Percentiles rank a stretch among this genome's conserved stretches.
phyloP scores from a whole-genome alignment of 2,113 vertebrate genomes.

The Erythrolamprus reginae region DNA sequence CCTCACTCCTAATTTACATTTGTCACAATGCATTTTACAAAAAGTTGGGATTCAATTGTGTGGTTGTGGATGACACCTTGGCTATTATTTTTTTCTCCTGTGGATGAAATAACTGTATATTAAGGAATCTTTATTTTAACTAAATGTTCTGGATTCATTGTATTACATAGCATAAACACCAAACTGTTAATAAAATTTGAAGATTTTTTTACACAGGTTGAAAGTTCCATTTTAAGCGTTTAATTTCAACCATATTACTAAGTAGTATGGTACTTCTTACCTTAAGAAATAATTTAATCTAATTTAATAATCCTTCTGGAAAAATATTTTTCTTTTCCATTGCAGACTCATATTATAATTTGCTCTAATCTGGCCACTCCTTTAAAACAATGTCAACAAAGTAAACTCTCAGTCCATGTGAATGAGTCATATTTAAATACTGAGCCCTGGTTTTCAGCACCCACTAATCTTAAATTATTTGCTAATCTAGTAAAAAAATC shows the following conservation, averaged over 20 bases:
- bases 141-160: not conserved
- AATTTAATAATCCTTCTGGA: not conserved
- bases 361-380: not conserved
- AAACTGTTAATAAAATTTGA: not conserved
- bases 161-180: not conserved
- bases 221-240: not conserved
- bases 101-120: not conserved
- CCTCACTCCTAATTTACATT: not conserved
- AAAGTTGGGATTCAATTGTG: not conserved
- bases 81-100: not conserved
- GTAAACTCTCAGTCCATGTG: not conserved
- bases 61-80: not conserved
- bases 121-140: not conserved
- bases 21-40: not conserved
- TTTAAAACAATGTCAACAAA: not conserved
- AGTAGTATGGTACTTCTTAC: not conserved
- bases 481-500: not conserved
- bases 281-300: not conserved
- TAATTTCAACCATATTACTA: not conserved
- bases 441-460: not conserved
- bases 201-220: not conserved
- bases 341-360: not conserved
- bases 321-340: not conserved
- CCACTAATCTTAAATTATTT: not conserved
- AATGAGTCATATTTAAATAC: not conserved